A percentile compares a stretch with the other conserved stretches of the same genome.
Conservation (phyloP, 2,113 vertebrate species). For the human region GRCh38 chr7:84572501-84573000, state of each 20-base stretch:
- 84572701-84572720: slow-evolving; percentile 25
- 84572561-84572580: slow-evolving; percentile 38
- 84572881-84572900: neutral
- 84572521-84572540: slow-evolving; percentile 44
- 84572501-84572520: slow-evolving; percentile 75
- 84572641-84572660: slow-evolving; percentile 20
- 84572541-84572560: slow-evolving; percentile 42
- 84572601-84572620: neutral
- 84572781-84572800: neutral
- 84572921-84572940: neutral
- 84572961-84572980: neutral
- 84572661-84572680: slow-evolving; percentile 60
- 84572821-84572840: neutral
- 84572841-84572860: neutral
- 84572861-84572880: neutral
- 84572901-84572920: neutral
- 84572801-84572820: neutral
- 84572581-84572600: neutral
- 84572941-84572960: neutral
- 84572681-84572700: slow-evolving; percentile 18
- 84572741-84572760: neutral
- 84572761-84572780: neutral
- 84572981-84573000: slow-evolving; percentile 37
- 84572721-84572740: neutral
- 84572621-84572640: slow-evolving; percentile 43